Conservation (phyloP, 2,797 vertebrate species). For the Neostethus bicornis region DNA sequence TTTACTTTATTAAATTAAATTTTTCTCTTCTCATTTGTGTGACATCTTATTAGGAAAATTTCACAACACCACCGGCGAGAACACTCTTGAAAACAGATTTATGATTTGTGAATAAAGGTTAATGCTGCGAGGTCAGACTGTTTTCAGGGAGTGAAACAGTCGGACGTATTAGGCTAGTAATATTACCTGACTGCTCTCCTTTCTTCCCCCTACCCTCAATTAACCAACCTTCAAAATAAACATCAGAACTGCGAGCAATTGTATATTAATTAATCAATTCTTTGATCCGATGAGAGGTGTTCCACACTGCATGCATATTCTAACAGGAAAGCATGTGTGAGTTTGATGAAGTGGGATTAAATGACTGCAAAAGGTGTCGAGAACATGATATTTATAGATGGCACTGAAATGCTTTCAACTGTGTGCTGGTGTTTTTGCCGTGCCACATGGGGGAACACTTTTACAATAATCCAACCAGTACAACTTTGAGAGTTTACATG, state of each 20-base stretch:
- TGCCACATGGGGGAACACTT: conserved; percentile 59
- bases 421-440: conserved; percentile 10
- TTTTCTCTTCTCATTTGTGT: no score
- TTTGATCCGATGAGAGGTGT: neutral
- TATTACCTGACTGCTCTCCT: no score
- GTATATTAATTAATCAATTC: neutral
- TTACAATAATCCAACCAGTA: conserved; percentile 21
- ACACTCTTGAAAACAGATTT: no score
- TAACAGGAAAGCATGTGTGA: neutral
- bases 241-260: neutral
- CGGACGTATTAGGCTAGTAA: no score
- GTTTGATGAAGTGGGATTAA: neutral
- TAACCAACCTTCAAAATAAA: neutral
- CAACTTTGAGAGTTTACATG: neutral
- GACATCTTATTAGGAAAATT: no score
- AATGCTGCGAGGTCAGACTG: no score
- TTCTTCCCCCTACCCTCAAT: neutral
- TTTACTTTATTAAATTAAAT: no score
- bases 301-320: neutral
- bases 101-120: no score
- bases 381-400: neutral
- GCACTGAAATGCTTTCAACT: neutral
- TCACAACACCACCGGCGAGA: no score
- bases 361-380: neutral
- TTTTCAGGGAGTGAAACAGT: no score